These are phyloP conservation scores for Microtus oregoni DNA, from an alignment of 2,113 vertebrate genomes.

Conservation along the genomic window DNA sequence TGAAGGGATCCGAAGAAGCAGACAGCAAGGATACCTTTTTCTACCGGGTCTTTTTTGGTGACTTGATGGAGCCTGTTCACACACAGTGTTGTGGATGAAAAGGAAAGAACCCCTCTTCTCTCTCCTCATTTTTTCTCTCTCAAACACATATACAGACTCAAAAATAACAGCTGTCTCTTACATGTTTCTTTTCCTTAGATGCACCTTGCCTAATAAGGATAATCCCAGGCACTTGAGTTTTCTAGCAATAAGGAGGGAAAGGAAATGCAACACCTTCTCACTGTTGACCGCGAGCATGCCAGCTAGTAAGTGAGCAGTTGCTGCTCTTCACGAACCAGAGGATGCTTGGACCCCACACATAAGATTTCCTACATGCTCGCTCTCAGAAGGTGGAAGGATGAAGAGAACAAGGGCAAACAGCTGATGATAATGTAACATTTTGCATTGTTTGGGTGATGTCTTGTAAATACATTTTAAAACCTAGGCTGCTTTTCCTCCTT, in stretches of 20 bases:
- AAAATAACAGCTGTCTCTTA: not conserved
- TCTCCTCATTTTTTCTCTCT: not conserved
- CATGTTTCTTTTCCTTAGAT: conserved; percentile 38
- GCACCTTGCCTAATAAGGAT: conserved; percentile 58
- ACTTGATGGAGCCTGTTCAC: not conserved
- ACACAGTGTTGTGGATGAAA: not conserved
- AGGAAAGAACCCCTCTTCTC: not conserved
- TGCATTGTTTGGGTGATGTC: not conserved
- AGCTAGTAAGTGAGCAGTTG: conserved; percentile 84
- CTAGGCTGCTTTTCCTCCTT: not conserved
- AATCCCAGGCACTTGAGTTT: conserved; percentile 53
- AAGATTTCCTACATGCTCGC: conserved; percentile 35
- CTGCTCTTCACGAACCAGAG: conserved; percentile 81
- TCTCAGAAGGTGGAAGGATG: conserved; percentile 49
- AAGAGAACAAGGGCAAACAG: conserved; percentile 65
- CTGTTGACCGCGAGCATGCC: conserved; percentile 72
- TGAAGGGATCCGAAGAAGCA: not conserved
- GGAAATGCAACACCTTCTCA: conserved; percentile 62
- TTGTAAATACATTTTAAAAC: conserved; percentile 43
- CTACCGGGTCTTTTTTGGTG: not conserved
- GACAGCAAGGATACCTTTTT: not conserved
- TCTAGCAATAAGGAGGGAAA: conserved; percentile 16
- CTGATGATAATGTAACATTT: not conserved
- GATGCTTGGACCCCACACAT: conserved; percentile 79
- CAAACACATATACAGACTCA: not conserved